These are phyloP conservation scores for Sakesphorus luctuosus DNA, from an alignment of 2,113 vertebrate species.

Conservation along the genomic window DNA sequence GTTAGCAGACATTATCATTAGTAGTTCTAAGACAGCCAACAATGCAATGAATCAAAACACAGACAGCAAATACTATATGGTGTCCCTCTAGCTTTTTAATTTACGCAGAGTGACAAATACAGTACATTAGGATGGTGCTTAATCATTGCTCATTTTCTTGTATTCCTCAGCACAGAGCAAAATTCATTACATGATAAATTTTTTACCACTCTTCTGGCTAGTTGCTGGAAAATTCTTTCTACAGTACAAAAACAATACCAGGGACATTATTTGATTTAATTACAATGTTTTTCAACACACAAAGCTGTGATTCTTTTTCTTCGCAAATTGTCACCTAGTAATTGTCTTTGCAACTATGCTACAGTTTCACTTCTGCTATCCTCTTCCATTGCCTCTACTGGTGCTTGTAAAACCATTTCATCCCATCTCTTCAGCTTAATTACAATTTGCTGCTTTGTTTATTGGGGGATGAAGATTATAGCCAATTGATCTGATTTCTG, in stretches of 20 bases:
- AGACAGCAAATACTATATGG: conserved; percentile 18
- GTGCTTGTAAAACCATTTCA: background rate
- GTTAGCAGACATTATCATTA: conserved; percentile 28
- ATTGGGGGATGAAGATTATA: background rate
- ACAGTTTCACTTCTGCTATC: background rate
- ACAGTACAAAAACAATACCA: background rate
- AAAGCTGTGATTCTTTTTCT: background rate
- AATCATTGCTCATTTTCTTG: conserved; percentile 49
- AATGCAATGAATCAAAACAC: conserved; percentile 12
- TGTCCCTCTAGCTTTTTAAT: conserved; percentile 55
- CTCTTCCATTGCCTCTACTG: background rate
- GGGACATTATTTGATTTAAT: background rate
- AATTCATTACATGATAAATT: conserved; percentile 40
- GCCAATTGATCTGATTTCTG: background rate
- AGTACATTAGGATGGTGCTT: conserved; percentile 42
- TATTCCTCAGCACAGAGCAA: background rate
- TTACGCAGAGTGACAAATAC: conserved; percentile 41
- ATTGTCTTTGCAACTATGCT: background rate
- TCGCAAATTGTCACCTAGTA: background rate
- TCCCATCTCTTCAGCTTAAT: background rate
- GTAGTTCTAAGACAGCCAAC: background rate
- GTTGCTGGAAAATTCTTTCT: background rate
- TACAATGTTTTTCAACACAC: background rate
- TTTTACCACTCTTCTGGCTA: background rate
- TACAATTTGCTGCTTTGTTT: background rate